A percentile compares a stretch with the other conserved stretches of the same genome.
These are phyloP conservation scores for Pollimyrus isidori DNA, from an alignment of 2,113 vertebrate species.

Conservation along the genomic window DNA sequence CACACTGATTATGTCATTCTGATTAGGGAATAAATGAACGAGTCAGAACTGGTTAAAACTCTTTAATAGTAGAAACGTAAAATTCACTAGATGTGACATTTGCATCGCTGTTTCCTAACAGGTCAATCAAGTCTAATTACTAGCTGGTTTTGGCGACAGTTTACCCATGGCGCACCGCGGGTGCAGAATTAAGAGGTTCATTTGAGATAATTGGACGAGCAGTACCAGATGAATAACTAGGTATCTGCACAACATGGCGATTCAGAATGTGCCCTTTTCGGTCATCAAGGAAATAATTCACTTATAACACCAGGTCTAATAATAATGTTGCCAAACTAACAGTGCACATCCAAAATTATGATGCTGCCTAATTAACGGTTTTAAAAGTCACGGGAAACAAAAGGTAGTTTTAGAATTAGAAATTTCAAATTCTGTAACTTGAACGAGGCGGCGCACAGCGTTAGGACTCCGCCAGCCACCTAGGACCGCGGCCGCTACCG, in stretches of 20 bases:
- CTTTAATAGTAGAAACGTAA: background rate
- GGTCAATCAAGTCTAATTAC: slow-evolving; percentile 1
- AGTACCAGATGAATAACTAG: background rate
- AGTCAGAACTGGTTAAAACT: background rate
- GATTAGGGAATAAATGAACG: background rate
- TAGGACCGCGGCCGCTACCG: background rate
- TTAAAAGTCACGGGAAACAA: background rate
- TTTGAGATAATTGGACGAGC: background rate
- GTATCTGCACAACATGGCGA: background rate
- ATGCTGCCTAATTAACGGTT: background rate
- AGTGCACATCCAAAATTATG: background rate
- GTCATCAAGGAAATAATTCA: background rate
- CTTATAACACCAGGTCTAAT: background rate
- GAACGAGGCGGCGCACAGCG: background rate
- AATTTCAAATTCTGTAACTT: background rate
- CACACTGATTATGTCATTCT: background rate
- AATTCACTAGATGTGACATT: background rate
- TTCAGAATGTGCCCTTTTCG: background rate
- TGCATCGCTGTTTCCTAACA: background rate
- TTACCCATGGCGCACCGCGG: background rate
- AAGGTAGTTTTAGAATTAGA: background rate
- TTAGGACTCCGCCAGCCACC: background rate
- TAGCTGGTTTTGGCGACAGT: background rate
- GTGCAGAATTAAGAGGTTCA: background rate
- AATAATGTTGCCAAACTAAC: background rate